Conservation (phyloP, 2,113 vertebrate species). For the Eulacestoma nigropectus region DNA sequence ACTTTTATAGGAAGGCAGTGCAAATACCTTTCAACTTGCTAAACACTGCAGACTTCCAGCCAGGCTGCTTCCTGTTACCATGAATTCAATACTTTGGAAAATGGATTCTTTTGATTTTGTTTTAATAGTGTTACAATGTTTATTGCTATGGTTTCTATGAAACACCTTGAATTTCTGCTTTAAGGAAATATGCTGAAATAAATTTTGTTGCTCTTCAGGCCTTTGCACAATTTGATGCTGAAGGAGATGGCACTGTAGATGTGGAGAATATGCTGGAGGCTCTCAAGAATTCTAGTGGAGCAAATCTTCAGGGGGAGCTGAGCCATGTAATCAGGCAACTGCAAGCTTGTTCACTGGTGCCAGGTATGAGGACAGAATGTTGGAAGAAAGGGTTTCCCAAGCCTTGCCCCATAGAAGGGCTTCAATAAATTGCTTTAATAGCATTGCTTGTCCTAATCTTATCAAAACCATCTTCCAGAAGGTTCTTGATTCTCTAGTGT, state of each 20-base stretch:
- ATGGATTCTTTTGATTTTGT: background rate
- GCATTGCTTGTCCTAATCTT: background rate
- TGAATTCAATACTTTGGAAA: background rate
- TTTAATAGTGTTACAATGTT: background rate
- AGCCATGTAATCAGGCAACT: constrained; percentile 93
- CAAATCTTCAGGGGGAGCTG: constrained; percentile 92
- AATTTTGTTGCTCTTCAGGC: constrained; percentile 69
- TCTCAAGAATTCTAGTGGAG: constrained; percentile 91
- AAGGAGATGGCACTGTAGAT: constrained; percentile 92
- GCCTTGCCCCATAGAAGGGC: background rate
- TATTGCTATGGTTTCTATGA: background rate
- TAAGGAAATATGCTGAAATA: background rate
- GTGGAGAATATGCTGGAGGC: constrained; percentile 90
- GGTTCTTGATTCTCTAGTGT: background rate
- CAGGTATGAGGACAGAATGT: constrained; percentile 74
- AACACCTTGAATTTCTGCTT: background rate
- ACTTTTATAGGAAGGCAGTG: background rate
- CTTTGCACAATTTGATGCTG: constrained; percentile 94
- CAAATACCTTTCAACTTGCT: background rate
- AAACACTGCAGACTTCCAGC: background rate
- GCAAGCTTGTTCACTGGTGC: constrained; percentile 93
- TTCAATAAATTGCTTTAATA: background rate
- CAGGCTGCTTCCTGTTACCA: background rate
- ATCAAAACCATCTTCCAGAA: background rate
- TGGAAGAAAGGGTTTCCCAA: background rate